Evolutionary conservation across 2,888 invertebrate species (phyloP).

Genomic region (Papilio demoleus): DNA sequence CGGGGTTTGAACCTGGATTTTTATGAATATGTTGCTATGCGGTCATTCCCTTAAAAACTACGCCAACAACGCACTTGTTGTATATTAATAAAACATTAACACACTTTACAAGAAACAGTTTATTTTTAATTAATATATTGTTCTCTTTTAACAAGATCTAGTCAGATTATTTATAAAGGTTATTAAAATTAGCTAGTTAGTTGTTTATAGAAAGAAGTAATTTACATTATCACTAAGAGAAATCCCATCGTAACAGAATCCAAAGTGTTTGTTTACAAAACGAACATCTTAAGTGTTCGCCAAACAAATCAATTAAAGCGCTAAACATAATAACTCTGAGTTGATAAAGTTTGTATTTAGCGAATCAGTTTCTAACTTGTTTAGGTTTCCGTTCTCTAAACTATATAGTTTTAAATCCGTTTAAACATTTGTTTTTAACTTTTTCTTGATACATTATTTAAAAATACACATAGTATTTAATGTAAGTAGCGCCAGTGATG

Average conservation of each 20-base stretch:
- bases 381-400: background rate
- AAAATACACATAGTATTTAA: too few species aligned
- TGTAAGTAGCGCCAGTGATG: too few species aligned
- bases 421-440: background rate
- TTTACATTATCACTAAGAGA: background rate
- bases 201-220: too few species aligned
- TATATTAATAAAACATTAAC: background rate
- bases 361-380: conserved; percentile 14
- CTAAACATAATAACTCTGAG: background rate
- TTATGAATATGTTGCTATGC: too few species aligned
- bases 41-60: background rate
- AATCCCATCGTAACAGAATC: conserved; percentile 1
- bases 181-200: too few species aligned
- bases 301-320: conserved; percentile 33
- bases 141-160: too few species aligned
- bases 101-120: background rate
- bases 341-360: background rate
- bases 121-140: too few species aligned
- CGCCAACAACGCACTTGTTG: background rate
- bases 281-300: conserved; percentile 31
- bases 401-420: background rate
- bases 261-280: conserved; percentile 4
- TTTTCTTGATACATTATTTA: too few species aligned
- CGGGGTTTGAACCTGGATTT: too few species aligned
- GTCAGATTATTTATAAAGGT: too few species aligned